These are phyloP conservation scores for Amaurobius ferox DNA, from an alignment of 2,888 invertebrate genomes.

Conservation along the genomic window DNA sequence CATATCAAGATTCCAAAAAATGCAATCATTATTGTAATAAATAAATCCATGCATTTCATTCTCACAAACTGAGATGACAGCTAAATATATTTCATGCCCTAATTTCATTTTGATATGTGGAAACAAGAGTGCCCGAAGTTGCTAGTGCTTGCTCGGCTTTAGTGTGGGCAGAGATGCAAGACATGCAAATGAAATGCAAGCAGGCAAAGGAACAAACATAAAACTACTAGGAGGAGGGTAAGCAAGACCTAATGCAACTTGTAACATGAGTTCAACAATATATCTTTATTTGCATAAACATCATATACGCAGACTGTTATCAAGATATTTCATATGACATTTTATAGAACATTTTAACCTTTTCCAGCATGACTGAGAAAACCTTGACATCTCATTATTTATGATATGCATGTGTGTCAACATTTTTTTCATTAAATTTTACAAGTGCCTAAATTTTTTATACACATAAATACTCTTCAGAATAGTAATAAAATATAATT, in stretches of 20 bases:
- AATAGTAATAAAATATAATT: too few relatives aligned
- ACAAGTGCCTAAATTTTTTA: too few relatives aligned
- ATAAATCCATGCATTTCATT: constrained; percentile 67
- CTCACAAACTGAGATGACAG: constrained; percentile 66
- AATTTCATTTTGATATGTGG: constrained; percentile 39
- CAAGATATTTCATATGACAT: constrained; percentile 28
- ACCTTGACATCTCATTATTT: too few relatives aligned
- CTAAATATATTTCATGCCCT: constrained; percentile 57
- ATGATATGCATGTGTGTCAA: too few relatives aligned
- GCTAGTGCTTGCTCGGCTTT: constrained; percentile 72
- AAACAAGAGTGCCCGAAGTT: constrained; percentile 61
- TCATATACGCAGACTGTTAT: constrained; percentile 45
- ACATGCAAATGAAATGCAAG: constrained; percentile 61
- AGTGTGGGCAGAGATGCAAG: constrained; percentile 70
- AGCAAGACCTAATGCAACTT: constrained; percentile 69
- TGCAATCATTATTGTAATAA: constrained; percentile 55
- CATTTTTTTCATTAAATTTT: too few relatives aligned
- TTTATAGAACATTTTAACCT: constrained; percentile 34
- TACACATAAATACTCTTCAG: too few relatives aligned
- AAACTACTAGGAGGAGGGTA: constrained; percentile 51
- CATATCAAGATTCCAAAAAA: constrained; percentile 62
- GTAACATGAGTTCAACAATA: constrained; percentile 53
- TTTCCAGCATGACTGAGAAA: constrained; percentile 46
- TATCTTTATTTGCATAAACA: constrained; percentile 51
- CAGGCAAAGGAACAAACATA: constrained; percentile 65